phyloP scores from a whole-genome alignment of 2,888 invertebrate species.

The Euproctis similis region DNA sequence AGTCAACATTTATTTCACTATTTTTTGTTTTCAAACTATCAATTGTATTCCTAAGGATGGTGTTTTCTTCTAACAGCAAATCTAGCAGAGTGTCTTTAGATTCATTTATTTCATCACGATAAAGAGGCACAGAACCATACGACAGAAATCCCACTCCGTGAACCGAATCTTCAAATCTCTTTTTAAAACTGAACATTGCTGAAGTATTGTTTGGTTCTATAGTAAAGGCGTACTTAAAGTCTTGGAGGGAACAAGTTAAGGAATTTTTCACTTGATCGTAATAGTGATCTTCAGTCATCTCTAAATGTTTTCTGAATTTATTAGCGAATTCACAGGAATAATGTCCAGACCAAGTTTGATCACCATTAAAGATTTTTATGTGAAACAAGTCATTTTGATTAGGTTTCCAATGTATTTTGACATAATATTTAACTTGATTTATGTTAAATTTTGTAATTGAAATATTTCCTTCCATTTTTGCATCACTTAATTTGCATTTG shows the following conservation, averaged over 20 bases:
- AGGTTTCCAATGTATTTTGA: constrained; percentile 41
- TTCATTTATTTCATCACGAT: constrained; percentile 18
- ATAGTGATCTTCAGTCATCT: constrained; percentile 39
- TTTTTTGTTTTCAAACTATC: constrained; percentile 19
- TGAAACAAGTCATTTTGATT: constrained; percentile 37
- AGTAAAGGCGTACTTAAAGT: constrained; percentile 31
- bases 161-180: constrained; percentile 24
- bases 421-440: constrained; percentile 28
- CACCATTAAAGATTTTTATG: constrained; percentile 39
- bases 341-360: constrained; percentile 42
- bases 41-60: constrained; percentile 23
- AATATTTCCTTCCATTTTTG: constrained; percentile 6
- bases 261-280: constrained; percentile 28
- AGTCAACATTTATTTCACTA: constrained; percentile 23
- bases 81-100: constrained; percentile 41
- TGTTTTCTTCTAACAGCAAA: constrained; percentile 40
- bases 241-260: constrained; percentile 16
- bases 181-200: constrained; percentile 48
- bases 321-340: constrained; percentile 37
- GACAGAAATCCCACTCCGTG: constrained; percentile 20
- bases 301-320: constrained; percentile 26
- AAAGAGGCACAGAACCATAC: constrained; percentile 40
- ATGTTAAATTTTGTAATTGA: constrained; percentile 35
- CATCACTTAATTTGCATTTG: too few relatives aligned
- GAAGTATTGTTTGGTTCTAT: constrained; percentile 13